Conservation (phyloP, 2,797 vertebrate genomes). For the Lepilemur septentrionalis region DNA sequence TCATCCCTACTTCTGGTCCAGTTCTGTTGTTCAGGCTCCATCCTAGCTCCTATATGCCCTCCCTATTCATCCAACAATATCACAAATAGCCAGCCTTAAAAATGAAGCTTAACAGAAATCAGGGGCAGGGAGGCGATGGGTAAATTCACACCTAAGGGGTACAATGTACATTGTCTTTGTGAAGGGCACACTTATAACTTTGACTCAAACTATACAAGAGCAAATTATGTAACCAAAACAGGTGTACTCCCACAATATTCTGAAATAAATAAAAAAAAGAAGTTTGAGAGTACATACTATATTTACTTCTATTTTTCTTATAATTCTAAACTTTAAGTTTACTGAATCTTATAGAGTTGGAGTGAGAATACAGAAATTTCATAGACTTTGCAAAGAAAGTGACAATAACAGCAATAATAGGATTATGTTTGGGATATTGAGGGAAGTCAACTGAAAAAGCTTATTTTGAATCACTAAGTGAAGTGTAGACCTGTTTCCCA, state of each 20-base stretch:
- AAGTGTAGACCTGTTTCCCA: not conserved
- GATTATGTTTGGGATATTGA: not conserved
- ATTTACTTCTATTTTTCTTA: not conserved
- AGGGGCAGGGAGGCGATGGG: accelerated
- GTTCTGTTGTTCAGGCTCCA: not conserved
- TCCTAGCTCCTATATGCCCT: not conserved
- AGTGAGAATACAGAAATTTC: not conserved
- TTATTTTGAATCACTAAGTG: not conserved
- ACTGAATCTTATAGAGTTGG: not conserved
- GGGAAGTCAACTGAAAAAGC: not conserved
- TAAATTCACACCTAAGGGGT: no score
- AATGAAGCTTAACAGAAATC: not conserved
- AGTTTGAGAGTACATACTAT: not conserved
- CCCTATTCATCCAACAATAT: not conserved
- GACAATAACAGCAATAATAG: not conserved
- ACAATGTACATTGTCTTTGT: no score
- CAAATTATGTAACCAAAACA: no score
- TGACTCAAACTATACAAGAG: no score
- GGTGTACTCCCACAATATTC: no score
- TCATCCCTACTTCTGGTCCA: accelerated
- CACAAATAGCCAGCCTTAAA: not conserved
- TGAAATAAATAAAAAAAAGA: not conserved
- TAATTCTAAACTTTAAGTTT: not conserved
- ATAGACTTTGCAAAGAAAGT: not conserved
- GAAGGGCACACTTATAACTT: no score